These are phyloP conservation scores for Idaea dimidiata DNA, from an alignment of 2,888 invertebrate species.

Conservation along the genomic window DNA sequence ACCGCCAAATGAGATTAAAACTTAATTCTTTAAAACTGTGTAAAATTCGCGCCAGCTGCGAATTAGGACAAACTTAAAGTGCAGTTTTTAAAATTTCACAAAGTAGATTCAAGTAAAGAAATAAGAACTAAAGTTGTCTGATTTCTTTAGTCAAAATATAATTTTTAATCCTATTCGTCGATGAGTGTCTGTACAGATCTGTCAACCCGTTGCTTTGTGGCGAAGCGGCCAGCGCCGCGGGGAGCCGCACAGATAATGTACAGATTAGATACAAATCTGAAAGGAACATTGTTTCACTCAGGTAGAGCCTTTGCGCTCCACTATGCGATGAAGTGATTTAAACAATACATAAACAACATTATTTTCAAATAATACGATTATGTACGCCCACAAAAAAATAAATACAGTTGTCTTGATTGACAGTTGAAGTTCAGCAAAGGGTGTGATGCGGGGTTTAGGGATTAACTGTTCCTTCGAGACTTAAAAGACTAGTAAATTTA, in stretches of 20 bases:
- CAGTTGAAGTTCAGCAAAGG: conserved; percentile 38
- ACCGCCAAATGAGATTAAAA: conserved; percentile 60
- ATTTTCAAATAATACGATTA: conserved; percentile 71
- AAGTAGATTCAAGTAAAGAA: conserved; percentile 26
- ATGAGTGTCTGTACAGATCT: conserved; percentile 70
- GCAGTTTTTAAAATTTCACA: conserved; percentile 32
- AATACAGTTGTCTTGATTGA: conserved; percentile 50
- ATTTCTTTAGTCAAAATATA: conserved; percentile 47
- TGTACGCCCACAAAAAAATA: conserved; percentile 46
- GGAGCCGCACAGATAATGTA: conserved; percentile 67
- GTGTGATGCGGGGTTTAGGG: conserved; percentile 35
- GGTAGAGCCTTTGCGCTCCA: conserved; percentile 50
- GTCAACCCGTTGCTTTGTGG: conserved; percentile 80
- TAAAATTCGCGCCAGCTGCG: conserved; percentile 57
- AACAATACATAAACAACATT: conserved; percentile 76
- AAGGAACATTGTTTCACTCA: conserved; percentile 74
- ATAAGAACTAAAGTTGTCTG: conserved; percentile 49
- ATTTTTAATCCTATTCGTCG: conserved; percentile 70
- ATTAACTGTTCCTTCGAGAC: conserved; percentile 8
- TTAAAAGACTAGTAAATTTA: neutral
- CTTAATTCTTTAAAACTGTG: conserved; percentile 62
- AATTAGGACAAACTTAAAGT: conserved; percentile 39
- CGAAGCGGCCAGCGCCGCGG: conserved; percentile 65
- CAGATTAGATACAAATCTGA: conserved; percentile 77
- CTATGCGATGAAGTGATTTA: conserved; percentile 57